Base-by-base conservation (phyloP, 2,797 vertebrate species). In the Enteromius argenteus region DNA sequence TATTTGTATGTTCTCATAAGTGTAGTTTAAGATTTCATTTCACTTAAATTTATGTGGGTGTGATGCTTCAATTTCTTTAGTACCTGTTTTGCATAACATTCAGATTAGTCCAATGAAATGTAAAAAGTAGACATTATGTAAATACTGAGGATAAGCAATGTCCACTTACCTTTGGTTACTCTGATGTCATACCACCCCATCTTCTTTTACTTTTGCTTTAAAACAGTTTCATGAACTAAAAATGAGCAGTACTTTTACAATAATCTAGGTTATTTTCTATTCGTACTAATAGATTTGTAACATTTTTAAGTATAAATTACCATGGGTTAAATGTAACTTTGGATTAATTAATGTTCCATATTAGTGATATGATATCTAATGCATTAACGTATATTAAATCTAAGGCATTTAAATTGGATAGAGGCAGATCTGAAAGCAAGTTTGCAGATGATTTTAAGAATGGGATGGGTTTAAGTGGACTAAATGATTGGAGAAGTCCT, bases 181-280 rank as follows among this genome's bases (percentile, higher is more conserved):
- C 1, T 49, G 17, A 79, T 64, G 14, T 77, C 17, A 32, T 13
- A 27, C 17, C 8, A 11, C 11, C 17, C 6, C 8, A 14, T 66
- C 42, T 76, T 58, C 42, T 76, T 58, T 58, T 58, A 39, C 4
- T 17, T 79, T 79, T 66, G 60, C 60, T 66, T 21, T 79, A 11
- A 46, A 46, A 66, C 19, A 5, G 21, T 49, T 68, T 68, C 49
- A 37, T 74, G 49, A 35, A 35, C 49, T 37, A 8, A 53, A 19
- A 35, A 35, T 74, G 17, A 74, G 11, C 30, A 53, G 49, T 53
- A 35, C 19, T n/a, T 44, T 46, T 46, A 46, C 6, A 17, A 4
- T 27, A 17, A 39, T 68, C 5, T n/a, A 72, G 23, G 23, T 71
- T 74, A 56, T 14, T 53, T 75, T 75, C 19, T n/a, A 53, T 32